Evolutionary conservation across 2,113 vertebrate species (phyloP), one percentile per base, ranked within the genome.

Genomic region (Dicentrarchus labrax): DNA sequence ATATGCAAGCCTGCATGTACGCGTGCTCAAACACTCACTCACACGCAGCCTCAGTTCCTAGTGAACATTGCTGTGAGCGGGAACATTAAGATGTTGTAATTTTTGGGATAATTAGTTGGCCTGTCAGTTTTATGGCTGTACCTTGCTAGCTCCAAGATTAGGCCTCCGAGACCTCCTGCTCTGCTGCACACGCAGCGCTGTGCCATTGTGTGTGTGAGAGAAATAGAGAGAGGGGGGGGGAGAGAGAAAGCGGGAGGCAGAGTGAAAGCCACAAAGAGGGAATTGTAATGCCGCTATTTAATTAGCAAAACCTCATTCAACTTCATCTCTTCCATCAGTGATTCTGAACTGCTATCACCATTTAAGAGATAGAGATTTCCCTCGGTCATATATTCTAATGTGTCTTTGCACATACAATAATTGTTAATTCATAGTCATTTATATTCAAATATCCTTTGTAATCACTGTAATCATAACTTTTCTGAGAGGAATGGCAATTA

Each of bases 11-110:
- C 43, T 54, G 22, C 22, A 3, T 36, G 59, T 51, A 9, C 64
- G 2, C 56, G 30, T 30, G 2, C 68, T 38, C 66, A 13, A 51
- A 57, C 75, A 39, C 48, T 64, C 21, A 38, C 69, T 16, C 47
- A 50, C 48, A 41, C 21, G 21, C 51, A 41, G 24, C 60, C 68
- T 56, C 75, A 61, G 51, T 77, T 87, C 76, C 85, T 86, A 72
- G 78, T 89, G 91, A 94, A 92, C 84, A 69, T 75, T 83, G 84
- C 93, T 86, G 87, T 78, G 86, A 91, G 92, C 80, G 24, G 73
- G 85, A 92, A 91, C 94, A 95, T 96, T 95, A 95, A 94, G 93
- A 95, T 89, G 94, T 91, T 94, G 93, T 95, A 95, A 96, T 95
- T 96, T 95, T 95, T 75, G 82, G 92, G 88, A 94, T 95, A 96